Percentiles rank a stretch among this genome's conserved stretches.
Conservation (phyloP, 1,140 invertebrate genomes). For the Drosophila willistoni region DNA sequence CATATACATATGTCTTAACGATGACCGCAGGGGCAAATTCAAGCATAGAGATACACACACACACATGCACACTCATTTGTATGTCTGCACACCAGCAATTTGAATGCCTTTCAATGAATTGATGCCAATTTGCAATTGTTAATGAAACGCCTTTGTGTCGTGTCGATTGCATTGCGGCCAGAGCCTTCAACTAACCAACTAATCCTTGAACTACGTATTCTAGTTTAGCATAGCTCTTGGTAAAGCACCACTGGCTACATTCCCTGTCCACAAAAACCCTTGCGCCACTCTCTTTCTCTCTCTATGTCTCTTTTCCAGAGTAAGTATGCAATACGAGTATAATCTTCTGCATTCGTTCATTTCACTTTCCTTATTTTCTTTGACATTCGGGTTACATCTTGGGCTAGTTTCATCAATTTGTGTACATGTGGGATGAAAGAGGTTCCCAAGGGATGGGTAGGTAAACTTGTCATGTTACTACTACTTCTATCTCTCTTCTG, state of each 20-base stretch:
- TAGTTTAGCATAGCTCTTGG: slow-evolving; percentile 16
- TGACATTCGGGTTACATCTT: slow-evolving; percentile 75
- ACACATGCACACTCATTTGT: slow-evolving; percentile 19
- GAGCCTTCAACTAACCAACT: slow-evolving; percentile 32
- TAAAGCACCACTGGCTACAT: slow-evolving; percentile 34
- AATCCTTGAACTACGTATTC: slow-evolving; percentile 28
- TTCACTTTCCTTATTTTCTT: slow-evolving; percentile 77
- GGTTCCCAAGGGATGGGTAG: slow-evolving; percentile 17
- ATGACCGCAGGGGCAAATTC: slow-evolving; percentile 48
- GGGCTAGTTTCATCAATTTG: slow-evolving; percentile 54
- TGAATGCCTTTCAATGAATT: slow-evolving; percentile 77
- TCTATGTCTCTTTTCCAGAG: slow-evolving; percentile 14
- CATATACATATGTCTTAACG: neutral
- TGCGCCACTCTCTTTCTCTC: neutral
- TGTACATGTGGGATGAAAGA: slow-evolving; percentile 30
- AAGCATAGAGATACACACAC: slow-evolving; percentile 17
- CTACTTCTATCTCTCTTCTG: neutral
- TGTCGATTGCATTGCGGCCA: slow-evolving; percentile 65
- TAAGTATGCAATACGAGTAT: slow-evolving; percentile 11
- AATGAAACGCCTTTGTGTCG: slow-evolving; percentile 79
- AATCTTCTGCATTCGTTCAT: slow-evolving; percentile 47
- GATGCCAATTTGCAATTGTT: slow-evolving; percentile 81
- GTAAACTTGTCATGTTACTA: neutral
- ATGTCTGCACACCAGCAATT: slow-evolving; percentile 39
- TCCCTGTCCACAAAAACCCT: neutral